phyloP scores from a whole-genome alignment of 2,888 invertebrate genomes.

The Plemyria rubiginata region DNA sequence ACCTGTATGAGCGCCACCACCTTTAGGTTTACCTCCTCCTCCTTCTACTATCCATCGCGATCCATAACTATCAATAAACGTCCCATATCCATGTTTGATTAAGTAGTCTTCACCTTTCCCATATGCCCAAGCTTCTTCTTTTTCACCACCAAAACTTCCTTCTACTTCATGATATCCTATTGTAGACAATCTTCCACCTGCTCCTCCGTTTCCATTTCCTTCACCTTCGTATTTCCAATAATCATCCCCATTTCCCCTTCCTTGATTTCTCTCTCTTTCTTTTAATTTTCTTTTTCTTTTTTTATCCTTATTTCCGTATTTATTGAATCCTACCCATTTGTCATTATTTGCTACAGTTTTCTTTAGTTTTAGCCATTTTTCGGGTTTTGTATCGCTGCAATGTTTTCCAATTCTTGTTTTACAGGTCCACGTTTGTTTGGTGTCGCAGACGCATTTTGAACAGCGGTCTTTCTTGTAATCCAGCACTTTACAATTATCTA shows the following conservation, averaged over 20 bases:
- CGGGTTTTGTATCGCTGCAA: background rate
- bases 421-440: slow-evolving; percentile 11
- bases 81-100: too few species aligned
- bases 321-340: background rate
- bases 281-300: too few species aligned
- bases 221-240: background rate
- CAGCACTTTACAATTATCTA: slow-evolving; percentile 10
- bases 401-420: background rate
- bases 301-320: background rate
- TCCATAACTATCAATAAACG: too few species aligned
- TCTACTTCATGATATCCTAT: too few species aligned
- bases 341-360: background rate
- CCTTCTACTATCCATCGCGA: too few species aligned
- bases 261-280: too few species aligned
- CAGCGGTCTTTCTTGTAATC: slow-evolving; percentile 20
- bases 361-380: background rate
- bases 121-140: too few species aligned
- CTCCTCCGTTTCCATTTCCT: background rate
- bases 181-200: too few species aligned
- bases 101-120: too few species aligned
- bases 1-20: too few species aligned
- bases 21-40: too few species aligned
- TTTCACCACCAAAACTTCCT: too few species aligned
- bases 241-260: background rate
- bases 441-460: slow-evolving; percentile 14